A percentile compares a stretch with the other conserved stretches of the same genome.
Conservation (phyloP, 37 sponge, comb jelly and placozoan species). For the Spongia lamella region DNA sequence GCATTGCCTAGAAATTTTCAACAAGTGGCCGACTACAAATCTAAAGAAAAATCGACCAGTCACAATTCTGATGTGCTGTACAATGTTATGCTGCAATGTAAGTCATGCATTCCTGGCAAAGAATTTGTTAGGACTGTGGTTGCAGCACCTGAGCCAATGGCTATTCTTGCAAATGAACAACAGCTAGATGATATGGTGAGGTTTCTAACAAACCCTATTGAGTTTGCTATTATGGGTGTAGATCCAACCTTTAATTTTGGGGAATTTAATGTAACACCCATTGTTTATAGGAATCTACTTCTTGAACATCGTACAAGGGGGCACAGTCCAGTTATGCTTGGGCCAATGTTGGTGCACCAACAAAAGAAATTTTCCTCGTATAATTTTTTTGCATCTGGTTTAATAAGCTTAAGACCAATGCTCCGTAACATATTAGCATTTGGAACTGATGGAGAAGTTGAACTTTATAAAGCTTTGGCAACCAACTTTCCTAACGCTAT, state of each 20-base stretch:
- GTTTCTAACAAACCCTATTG: neutral
- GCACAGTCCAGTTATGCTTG: neutral
- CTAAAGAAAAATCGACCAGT: no score
- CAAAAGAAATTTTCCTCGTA: neutral
- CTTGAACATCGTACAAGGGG: conserved; percentile 9
- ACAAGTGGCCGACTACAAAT: neutral
- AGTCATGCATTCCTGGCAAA: no score
- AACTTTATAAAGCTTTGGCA: no score
- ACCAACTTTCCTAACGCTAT: no score
- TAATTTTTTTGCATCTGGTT: conserved; percentile 5
- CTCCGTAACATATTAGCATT: no score
- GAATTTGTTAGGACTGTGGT: no score
- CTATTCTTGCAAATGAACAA: no score
- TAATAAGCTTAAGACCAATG: no score
- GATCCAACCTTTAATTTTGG: conserved; percentile 6
- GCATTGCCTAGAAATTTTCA: neutral
- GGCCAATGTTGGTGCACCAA: no score
- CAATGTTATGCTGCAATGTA: neutral
- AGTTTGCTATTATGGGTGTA: conserved; percentile 10
- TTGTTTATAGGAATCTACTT: neutral
- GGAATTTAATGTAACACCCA: conserved; percentile 5
- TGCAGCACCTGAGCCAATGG: no score
- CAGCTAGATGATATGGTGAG: conserved; percentile 5
- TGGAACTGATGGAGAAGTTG: no score
- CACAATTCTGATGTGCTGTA: neutral